phyloP scores from a whole-genome alignment of 2,888 invertebrate genomes.

The Eueremaeus valkanovi region DNA sequence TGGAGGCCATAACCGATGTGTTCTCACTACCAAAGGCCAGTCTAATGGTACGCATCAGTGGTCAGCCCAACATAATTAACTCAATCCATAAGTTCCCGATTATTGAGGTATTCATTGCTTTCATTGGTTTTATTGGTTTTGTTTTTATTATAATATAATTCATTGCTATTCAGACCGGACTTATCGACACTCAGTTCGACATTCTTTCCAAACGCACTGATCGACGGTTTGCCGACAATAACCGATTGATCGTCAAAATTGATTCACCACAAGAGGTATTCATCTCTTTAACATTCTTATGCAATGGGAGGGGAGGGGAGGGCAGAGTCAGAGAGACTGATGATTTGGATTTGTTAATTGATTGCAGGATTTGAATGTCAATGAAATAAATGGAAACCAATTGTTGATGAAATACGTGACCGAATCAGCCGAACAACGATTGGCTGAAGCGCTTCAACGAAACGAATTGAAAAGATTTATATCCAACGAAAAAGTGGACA shows the following conservation, averaged over 20 bases:
- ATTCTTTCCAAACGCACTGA: slow-evolving; percentile 45
- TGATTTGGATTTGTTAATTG: too few relatives aligned
- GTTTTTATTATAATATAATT: neutral
- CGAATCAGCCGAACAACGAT: neutral
- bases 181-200: slow-evolving; percentile 43
- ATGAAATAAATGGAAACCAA: neutral
- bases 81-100: neutral
- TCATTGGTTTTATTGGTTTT: neutral
- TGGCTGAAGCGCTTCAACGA: neutral
- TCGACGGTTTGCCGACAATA: slow-evolving; percentile 45
- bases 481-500: neutral
- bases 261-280: slow-evolving; percentile 46
- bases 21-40: neutral
- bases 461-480: neutral
- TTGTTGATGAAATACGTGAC: neutral
- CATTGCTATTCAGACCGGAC: slow-evolving; percentile 39
- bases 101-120: neutral
- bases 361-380: neutral
- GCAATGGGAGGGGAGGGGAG: too few relatives aligned
- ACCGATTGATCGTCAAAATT: slow-evolving; percentile 45
- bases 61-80: neutral
- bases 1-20: neutral
- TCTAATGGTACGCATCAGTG: neutral
- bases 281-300: too few relatives aligned
- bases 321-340: too few relatives aligned